Conservation (phyloP, 2,113 vertebrate genomes). For the Calypte anna region DNA sequence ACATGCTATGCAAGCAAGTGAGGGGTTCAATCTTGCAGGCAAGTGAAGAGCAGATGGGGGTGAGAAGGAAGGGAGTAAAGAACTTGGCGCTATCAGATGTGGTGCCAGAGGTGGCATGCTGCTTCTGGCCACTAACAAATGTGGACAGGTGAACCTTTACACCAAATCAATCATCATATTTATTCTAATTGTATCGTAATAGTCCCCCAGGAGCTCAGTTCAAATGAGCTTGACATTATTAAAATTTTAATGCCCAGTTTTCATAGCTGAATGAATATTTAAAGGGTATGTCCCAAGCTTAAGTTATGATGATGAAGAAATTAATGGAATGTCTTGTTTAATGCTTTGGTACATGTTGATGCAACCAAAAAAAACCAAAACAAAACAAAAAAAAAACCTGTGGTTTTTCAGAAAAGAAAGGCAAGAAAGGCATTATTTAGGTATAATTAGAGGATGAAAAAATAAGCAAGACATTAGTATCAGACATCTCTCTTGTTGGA, state of each 20-base stretch:
- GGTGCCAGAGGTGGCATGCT: slow-evolving; percentile 32
- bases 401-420: neutral
- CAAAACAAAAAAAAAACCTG: neutral
- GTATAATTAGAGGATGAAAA: slow-evolving; percentile 43
- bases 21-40: neutral
- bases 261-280: slow-evolving; percentile 91
- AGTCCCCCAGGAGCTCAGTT: slow-evolving; percentile 83
- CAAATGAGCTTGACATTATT: slow-evolving; percentile 91
- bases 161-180: slow-evolving; percentile 84
- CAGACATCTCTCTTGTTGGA: neutral
- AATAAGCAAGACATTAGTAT: neutral
- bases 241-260: slow-evolving; percentile 90
- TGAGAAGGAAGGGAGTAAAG: neutral
- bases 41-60: neutral
- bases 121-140: slow-evolving; percentile 27
- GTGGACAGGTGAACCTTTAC: slow-evolving; percentile 80
- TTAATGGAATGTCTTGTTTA: slow-evolving; percentile 89
- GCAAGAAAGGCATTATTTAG: slow-evolving; percentile 30
- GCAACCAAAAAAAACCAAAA: neutral
- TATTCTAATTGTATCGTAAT: slow-evolving; percentile 87
- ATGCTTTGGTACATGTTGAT: slow-evolving; percentile 82
- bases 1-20: fast-evolving
- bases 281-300: slow-evolving; percentile 85
- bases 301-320: slow-evolving; percentile 88
- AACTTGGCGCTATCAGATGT: neutral